Evolutionary conservation across 2,888 invertebrate genomes (phyloP).

Genomic region (Trypoxylon attenuatum): DNA sequence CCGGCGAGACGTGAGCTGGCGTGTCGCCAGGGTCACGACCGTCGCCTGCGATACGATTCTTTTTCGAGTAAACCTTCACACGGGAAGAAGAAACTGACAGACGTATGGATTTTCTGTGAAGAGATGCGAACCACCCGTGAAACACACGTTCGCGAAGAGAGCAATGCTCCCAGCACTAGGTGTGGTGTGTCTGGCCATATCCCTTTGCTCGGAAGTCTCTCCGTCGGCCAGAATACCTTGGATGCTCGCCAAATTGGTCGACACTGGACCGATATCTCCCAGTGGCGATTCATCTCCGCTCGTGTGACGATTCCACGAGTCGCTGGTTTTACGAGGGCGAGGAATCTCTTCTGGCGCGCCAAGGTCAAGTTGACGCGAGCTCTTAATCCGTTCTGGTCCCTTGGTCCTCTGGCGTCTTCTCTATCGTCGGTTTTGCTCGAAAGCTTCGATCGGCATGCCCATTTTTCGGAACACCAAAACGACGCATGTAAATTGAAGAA

Average conservation of each 20-base stretch:
- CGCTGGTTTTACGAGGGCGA: background rate
- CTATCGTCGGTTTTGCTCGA: too few relatives aligned
- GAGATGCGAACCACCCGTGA: slow-evolving; percentile 10
- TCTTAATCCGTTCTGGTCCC: background rate
- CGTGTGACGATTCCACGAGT: background rate
- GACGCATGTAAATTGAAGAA: background rate
- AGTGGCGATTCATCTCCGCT: background rate
- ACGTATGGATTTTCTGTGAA: too few relatives aligned
- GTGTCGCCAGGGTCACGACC: background rate
- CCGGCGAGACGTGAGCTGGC: background rate
- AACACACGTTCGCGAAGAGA: slow-evolving; percentile 10
- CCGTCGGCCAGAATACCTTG: slow-evolving; percentile 12
- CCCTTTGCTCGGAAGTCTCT: too few relatives aligned
- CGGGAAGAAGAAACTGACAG: too few relatives aligned
- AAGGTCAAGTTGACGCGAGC: background rate
- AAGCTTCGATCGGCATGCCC: background rate
- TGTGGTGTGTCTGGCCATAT: too few relatives aligned
- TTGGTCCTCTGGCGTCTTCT: too few relatives aligned
- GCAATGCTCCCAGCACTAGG: too few relatives aligned
- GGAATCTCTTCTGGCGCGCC: background rate
- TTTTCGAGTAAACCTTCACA: too few relatives aligned
- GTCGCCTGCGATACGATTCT: too few relatives aligned
- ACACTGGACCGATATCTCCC: background rate
- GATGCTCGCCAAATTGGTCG: slow-evolving; percentile 34
- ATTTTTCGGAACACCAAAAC: background rate